Evolutionary conservation across 2,888 invertebrate species (phyloP).

Genomic region (Campaea margaritaria): DNA sequence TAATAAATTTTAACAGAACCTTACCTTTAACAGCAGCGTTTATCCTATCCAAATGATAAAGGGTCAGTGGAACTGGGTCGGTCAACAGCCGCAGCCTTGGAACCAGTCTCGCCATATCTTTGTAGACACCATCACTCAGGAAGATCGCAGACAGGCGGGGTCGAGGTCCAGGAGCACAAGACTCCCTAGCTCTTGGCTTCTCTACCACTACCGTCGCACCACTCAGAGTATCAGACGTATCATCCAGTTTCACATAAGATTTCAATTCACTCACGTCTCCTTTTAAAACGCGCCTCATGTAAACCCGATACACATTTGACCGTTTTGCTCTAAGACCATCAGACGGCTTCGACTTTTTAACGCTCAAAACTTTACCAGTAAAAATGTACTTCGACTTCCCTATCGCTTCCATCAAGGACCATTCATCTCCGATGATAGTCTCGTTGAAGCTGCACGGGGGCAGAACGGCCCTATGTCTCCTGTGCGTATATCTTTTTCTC

Average conservation of each 20-base stretch:
- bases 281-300: slow-evolving; percentile 77
- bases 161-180: slow-evolving; percentile 75
- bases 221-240: slow-evolving; percentile 63
- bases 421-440: slow-evolving; percentile 80
- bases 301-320: slow-evolving; percentile 77
- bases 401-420: slow-evolving; percentile 81
- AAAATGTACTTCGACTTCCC: slow-evolving; percentile 81
- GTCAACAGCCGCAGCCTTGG: slow-evolving; percentile 71
- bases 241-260: slow-evolving; percentile 69
- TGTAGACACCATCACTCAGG: slow-evolving; percentile 68
- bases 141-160: slow-evolving; percentile 80
- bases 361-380: slow-evolving; percentile 80
- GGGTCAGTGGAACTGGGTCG: slow-evolving; percentile 82
- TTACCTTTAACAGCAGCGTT: slow-evolving; percentile 84
- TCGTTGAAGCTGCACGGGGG: slow-evolving; percentile 81
- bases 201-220: slow-evolving; percentile 74
- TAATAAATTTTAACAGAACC: not conserved
- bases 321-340: slow-evolving; percentile 60
- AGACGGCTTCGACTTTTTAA: slow-evolving; percentile 70
- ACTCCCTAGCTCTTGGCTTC: slow-evolving; percentile 65
- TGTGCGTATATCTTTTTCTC: slow-evolving; percentile 74
- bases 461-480: slow-evolving; percentile 74
- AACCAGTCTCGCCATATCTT: slow-evolving; percentile 58
- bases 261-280: slow-evolving; percentile 74
- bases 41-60: slow-evolving; percentile 82